Evolutionary conservation across 2,888 invertebrate genomes (phyloP), one percentile per base, ranked within the genome.

Genomic region (Oscheius myriophilus): DNA sequence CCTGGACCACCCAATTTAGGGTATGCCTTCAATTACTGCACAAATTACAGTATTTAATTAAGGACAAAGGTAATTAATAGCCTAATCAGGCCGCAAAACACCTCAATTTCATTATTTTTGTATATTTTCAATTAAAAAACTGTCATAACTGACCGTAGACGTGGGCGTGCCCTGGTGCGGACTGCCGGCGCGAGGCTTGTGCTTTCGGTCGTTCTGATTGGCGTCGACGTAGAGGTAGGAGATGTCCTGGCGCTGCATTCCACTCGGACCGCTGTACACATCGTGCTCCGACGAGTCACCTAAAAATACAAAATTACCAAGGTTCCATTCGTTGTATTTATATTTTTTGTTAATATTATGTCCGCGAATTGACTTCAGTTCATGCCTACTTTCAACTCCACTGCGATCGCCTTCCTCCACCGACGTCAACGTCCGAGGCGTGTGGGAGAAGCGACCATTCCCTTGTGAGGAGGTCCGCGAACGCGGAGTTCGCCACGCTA

Each of bases 231-330:
- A 66, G 23, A 66, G 58, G 51, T 57, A 55, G 33, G 26, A 43
- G 33, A 41, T 42, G 39, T 66, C 66, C 49, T 21, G 57, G 18
- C 26, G 45, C 54, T 41, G 55, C 58, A 43, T 46, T 18, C 63
- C 26, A 23, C 53, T 63, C 41, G 49, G 23, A 9, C 66, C 65
- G 18, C 55, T 58, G 58, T 43, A 66, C 46, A 45, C 66, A 25
- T 64, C 54, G 43, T 53, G 53, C 26, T 53, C 58, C 23, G 66
- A 52, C 18, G 66, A 52, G 41, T 66, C 66, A 51, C 66, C 66
- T 66, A 49, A 25, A 66, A 66, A 39, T 11, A 23, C 4, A 33
- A 9, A 33, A 6, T 33, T 33, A 33, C 4, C n/a, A 33, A 33
- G 9, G 33, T 33, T 33, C 9, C 4, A 33, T 33, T 33, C 33